These are phyloP conservation scores for Nymphalis io DNA, from an alignment of 1,140 invertebrate species.

Conservation along the genomic window DNA sequence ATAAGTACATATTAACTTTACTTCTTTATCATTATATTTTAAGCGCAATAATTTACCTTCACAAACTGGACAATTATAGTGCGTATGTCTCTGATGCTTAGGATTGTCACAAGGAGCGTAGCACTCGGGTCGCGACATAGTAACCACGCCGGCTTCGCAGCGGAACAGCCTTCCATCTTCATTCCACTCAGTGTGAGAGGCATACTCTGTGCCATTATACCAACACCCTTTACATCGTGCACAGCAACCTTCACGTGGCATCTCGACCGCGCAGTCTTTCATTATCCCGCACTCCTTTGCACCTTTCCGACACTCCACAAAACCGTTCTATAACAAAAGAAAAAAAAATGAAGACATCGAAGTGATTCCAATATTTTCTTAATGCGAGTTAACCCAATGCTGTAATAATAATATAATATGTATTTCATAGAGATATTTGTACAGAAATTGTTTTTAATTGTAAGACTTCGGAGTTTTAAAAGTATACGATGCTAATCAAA, in stretches of 20 bases:
- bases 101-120: conserved; percentile 88
- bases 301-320: conserved; percentile 69
- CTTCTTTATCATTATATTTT: no score
- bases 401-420: no score
- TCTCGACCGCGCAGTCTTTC: conserved; percentile 70
- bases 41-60: conserved; percentile 67
- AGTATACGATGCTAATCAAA: no score
- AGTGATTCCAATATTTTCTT: no score
- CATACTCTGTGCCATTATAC: conserved; percentile 85
- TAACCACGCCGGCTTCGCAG: conserved; percentile 92
- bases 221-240: conserved; percentile 85
- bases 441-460: no score
- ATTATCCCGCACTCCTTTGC: conserved; percentile 66
- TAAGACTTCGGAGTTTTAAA: no score
- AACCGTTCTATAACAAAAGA: conserved; percentile 68
- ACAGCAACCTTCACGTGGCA: conserved; percentile 73
- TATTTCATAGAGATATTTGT: no score
- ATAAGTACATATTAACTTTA: no score
- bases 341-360: conserved; percentile 17
- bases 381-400: no score
- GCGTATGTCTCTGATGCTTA: conserved; percentile 84
- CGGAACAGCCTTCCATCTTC: conserved; percentile 87
- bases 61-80: conserved; percentile 91
- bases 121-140: conserved; percentile 88
- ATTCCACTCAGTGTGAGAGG: conserved; percentile 89